These are phyloP conservation scores for Tapirus terrestris DNA, from an alignment of 2,113 vertebrate species.

Conservation along the genomic window DNA sequence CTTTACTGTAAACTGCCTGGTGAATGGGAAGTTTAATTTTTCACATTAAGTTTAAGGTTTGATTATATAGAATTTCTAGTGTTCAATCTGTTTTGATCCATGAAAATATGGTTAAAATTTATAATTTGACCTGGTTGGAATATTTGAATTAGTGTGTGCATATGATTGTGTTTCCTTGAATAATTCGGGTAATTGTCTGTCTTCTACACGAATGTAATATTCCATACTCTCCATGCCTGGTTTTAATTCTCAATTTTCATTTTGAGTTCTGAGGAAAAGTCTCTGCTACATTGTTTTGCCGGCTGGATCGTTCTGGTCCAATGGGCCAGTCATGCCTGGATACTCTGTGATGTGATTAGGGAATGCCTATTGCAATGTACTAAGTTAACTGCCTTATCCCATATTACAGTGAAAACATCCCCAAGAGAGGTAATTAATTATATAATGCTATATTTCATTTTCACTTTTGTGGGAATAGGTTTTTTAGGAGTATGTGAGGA, in stretches of 20 bases:
- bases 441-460: background rate
- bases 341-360: background rate
- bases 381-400: background rate
- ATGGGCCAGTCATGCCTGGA: background rate
- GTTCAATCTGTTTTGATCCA: background rate
- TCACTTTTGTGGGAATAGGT: background rate
- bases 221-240: background rate
- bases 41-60: background rate
- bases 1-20: background rate
- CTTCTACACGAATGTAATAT: background rate
- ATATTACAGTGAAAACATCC: background rate
- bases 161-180: background rate
- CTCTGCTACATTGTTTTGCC: background rate
- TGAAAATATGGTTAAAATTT: slow-evolving; percentile 19
- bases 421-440: background rate
- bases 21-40: background rate
- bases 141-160: background rate
- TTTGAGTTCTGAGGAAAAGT: background rate
- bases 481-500: background rate
- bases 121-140: background rate
- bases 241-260: slow-evolving; percentile 18
- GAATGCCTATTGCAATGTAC: background rate
- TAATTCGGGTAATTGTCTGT: background rate
- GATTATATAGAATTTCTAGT: background rate
- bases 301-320: background rate